phyloP scores from a whole-genome alignment of 2,888 invertebrate species.

The Himalopsyche tibetana region DNA sequence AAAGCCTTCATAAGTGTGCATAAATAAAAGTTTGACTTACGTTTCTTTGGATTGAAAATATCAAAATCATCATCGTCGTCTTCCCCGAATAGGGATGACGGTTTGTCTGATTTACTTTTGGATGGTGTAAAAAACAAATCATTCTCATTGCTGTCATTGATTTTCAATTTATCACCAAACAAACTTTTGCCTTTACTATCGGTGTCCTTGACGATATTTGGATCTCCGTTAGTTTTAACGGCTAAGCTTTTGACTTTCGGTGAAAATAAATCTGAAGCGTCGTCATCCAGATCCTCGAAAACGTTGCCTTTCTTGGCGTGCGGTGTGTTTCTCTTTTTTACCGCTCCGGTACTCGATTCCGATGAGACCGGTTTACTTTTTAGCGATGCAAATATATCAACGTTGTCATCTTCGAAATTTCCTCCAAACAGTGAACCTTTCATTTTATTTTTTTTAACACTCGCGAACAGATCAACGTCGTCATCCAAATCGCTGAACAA shows the following conservation, averaged over 20 bases:
- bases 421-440: slow-evolving; percentile 52
- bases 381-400: slow-evolving; percentile 1
- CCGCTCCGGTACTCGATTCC: neutral
- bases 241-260: neutral
- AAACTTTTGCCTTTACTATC: neutral
- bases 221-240: neutral
- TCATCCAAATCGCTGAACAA: slow-evolving; percentile 71
- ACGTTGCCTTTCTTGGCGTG: neutral
- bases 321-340: neutral
- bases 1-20: too few species aligned
- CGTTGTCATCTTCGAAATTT: slow-evolving; percentile 48
- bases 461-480: slow-evolving; percentile 70
- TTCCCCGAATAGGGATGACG: slow-evolving; percentile 53
- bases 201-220: neutral
- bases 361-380: neutral
- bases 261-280: neutral
- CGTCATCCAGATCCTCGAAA: slow-evolving; percentile 4
- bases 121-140: slow-evolving; percentile 52
- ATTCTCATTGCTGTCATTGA: neutral
- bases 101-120: slow-evolving; percentile 40
- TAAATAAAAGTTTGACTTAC: slow-evolving; percentile 20
- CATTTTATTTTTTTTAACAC: slow-evolving; percentile 55
- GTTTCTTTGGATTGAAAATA: slow-evolving; percentile 55
- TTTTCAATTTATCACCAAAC: slow-evolving; percentile 16
- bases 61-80: slow-evolving; percentile 52